Base-by-base conservation (phyloP, 2,888 invertebrate genomes). In the Oasisia sp. region DNA sequence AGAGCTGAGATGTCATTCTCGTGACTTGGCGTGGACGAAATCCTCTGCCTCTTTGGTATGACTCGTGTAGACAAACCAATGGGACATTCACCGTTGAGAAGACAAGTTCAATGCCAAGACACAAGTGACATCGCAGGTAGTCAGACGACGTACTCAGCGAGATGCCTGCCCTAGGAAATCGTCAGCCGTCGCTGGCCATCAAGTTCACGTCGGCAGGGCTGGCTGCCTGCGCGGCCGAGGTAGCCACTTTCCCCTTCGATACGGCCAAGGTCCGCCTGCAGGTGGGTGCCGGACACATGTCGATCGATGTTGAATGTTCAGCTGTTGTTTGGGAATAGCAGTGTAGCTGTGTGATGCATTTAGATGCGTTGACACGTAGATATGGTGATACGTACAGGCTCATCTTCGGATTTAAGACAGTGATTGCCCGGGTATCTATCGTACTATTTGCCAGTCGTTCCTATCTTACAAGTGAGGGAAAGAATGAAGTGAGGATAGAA, bases 211-310 rank as follows among this genome's bases (percentile, higher is more conserved):
- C 97, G 27, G 97, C 97, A n/a, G 97, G 97, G 32, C 96, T 97
- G 2, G 97, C 97, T 0, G 97, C 97, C 91, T 97, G 97, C 94
- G 96, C 97, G 92, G 97, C 97, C 3, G 97, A 97, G 95, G 96
- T 97, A 92, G 95, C 97, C 8, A 97, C 97, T 0, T 97, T 97
- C 95, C 97, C 97, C 5, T 95, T 97, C 94, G 97, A 97, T 95
- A 97, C 97, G 2, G 97, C 97, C 91, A 97, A 97, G 97, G 97
- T 97, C 93, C 96, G 97, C 93, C 96, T 97, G 94, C 97, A 97
- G 97, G 97, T 97, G 95, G 8, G 92, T 89, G 19, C 0, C 45
- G 11, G 11, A 45, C 11, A 45, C 7, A 45, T 45, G 11, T n/a
- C n/a, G n/a, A n/a, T n/a, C n/a, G n/a, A n/a, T n/a, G n/a, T n/a